Evolutionary conservation across 2,113 vertebrate genomes (phyloP), one percentile per base, ranked within the genome.

Genomic region (Arizona elegans): DNA sequence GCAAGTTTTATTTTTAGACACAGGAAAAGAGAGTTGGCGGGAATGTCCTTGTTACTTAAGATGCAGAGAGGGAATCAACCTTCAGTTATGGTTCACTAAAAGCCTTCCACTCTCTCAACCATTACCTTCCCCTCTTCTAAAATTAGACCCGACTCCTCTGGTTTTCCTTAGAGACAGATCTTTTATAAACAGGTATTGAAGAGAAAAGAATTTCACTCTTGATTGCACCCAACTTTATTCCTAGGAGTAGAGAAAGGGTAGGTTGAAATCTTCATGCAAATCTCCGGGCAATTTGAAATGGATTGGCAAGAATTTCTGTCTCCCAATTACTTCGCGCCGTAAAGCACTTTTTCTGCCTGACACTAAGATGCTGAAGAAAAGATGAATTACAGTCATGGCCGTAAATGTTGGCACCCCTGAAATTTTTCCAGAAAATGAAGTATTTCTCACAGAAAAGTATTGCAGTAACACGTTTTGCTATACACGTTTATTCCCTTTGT

Each of bases 1-100:
- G 56, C 89, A 87, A 19, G 81, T 53, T 90, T 54, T 93, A 93
- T 93, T 90, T 93, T 93, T 93, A 90, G 89, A 93, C 2, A 54
- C n/a, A 65, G 92, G 65, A 89, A 47, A 90, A 65, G 15, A 33
- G 55, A 93, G 75, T 90, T 26, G 43, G 88, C 5, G n/a, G 70
- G 75, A 86, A n/a, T 62, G 47, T 24, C 47, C 55, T 93, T 62
- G 81, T 86, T 93, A 43, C 56, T 93, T 90, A 29, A 86, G 62
- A 93, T 90, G 29, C 56, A 87, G 86, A 33, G 58, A 50, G 43
- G 55, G 75, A 85, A 90, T 23, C 92, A 86, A 52, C 88, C 81
- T 86, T 43, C 89, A 90, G 88, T 85, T 33, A 8, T 29, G n/a
- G 89, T 47, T 43, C 75, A 62, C n/a, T 53, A 52, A 52, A 8